phyloP scores from a whole-genome alignment of 2,797 vertebrate species.

The Peromyscus attwateri region DNA sequence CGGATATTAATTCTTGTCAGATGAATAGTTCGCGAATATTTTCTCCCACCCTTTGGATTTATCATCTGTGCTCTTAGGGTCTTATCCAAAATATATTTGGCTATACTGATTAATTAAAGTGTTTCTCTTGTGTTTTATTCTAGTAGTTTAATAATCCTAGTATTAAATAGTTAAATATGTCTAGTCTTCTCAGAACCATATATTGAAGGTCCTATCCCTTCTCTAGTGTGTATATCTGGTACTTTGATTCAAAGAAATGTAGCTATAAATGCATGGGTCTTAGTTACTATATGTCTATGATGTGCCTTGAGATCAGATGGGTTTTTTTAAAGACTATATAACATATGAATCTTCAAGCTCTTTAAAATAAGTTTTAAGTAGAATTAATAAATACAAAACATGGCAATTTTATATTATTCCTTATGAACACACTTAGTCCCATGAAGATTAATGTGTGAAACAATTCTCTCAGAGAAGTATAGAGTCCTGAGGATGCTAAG shows the following conservation, averaged over 20 bases:
- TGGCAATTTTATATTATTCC: not conserved
- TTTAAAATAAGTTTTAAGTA: slow-evolving; percentile 28
- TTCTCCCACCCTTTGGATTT: not conserved
- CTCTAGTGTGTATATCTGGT: not conserved
- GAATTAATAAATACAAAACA: slow-evolving; percentile 1
- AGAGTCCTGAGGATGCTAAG: not conserved
- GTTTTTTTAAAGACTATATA: not conserved
- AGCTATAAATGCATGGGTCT: not conserved
- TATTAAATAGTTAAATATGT: not conserved
- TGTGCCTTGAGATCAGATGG: not conserved
- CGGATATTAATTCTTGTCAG: not conserved
- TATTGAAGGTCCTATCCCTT: not conserved
- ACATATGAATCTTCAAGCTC: not conserved
- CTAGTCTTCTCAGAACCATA: not conserved
- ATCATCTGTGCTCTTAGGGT: not conserved
- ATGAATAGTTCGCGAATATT: not conserved
- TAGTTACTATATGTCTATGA: not conserved
- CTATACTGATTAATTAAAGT: not conserved
- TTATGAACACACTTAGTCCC: not conserved
- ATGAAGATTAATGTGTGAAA: slow-evolving; percentile 24
- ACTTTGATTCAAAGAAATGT: not conserved
- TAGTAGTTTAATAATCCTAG: not conserved
- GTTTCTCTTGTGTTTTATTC: not conserved
- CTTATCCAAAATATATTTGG: not conserved
- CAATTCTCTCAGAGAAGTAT: not conserved